Base-by-base conservation (phyloP, 37 sponge, comb jelly and placozoan species). In the Amphimedon queenslandica region DNA sequence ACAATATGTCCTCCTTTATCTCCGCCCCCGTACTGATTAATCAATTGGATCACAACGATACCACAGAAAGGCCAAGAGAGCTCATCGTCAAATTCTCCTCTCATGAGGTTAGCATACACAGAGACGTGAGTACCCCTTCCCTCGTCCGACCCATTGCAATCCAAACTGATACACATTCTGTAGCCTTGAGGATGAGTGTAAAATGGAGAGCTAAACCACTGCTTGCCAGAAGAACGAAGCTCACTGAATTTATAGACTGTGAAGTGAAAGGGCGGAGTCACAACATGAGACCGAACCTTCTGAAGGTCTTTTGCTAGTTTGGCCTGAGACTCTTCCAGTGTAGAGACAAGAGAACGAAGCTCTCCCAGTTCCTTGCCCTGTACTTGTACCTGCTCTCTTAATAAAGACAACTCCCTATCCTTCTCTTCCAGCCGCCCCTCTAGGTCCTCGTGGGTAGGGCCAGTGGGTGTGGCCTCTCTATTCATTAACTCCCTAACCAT, bases 51-150 rank as follows among this genome's bases (percentile, higher is more conserved):
- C 30, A 40, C 37, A 33, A 73, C 33, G 28, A 36, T 31, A 40
- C 74, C 74, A 29, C 57, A 55, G 39, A 77, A 77, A 36, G 77
- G 77, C 77, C 77, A 77, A 25, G 16, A 23, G 30, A 77, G 77
- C 21, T 55, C 20, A 10, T 68, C 77, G 39, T 77, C 77, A 68
- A 36, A 67, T n/a, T 77, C 77, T 34, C 77, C 69, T 23, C 55
- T 24, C 67, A 77, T 65, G 18, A 73, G 63, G 33, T 64, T 63
- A 16, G 40, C 42, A 40, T 28, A 63, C 28, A 75, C 64, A 35
- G 76, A 75, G 55, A 75, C 66, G 41, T 75, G 76, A 37, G 76
- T 75, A 2, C 66, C 76, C 13, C 3, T 4, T 20, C 76, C 63
- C 27, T 58, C 65, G 1, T 40, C 66, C 2, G 23, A 33, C 38